Percentiles rank a stretch among this genome's conserved stretches.
These are phyloP conservation scores for Castor canadensis DNA, from an alignment of 2,113 vertebrate genomes.

Conservation along the genomic window DNA sequence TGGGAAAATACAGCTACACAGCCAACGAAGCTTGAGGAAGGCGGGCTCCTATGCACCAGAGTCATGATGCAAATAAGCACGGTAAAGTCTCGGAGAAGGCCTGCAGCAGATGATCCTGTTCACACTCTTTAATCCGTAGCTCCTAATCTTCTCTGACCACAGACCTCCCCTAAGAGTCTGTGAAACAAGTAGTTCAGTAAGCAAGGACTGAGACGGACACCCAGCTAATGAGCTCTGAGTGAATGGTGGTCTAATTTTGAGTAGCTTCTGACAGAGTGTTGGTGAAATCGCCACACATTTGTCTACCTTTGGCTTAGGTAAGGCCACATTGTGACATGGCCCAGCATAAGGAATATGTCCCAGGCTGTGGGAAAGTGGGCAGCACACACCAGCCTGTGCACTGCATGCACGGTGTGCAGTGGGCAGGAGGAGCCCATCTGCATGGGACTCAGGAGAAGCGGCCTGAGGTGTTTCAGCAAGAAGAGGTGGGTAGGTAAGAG, in stretches of 20 bases:
- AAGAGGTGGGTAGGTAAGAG: neutral
- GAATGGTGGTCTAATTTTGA: neutral
- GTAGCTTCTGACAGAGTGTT: neutral
- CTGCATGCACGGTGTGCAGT: fast-evolving
- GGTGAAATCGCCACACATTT: neutral
- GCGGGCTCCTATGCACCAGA: neutral
- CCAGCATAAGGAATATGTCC: neutral
- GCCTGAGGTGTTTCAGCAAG: fast-evolving
- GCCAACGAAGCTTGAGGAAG: neutral
- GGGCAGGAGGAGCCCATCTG: neutral
- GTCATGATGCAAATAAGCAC: neutral
- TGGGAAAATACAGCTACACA: neutral
- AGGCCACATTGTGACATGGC: neutral
- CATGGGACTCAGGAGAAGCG: neutral
- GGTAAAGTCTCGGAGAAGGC: neutral
- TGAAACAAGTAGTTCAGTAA: neutral
- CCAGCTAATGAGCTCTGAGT: too few species aligned
- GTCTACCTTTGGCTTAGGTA: neutral
- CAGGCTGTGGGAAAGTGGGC: neutral
- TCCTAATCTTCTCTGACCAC: neutral
- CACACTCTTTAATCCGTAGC: neutral
- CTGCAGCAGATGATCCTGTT: neutral
- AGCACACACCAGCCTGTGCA: neutral
- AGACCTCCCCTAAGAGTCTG: neutral
- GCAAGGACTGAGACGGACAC: neutral